Conservation (phyloP, 2,888 invertebrate species). For the Volucella bombylans region DNA sequence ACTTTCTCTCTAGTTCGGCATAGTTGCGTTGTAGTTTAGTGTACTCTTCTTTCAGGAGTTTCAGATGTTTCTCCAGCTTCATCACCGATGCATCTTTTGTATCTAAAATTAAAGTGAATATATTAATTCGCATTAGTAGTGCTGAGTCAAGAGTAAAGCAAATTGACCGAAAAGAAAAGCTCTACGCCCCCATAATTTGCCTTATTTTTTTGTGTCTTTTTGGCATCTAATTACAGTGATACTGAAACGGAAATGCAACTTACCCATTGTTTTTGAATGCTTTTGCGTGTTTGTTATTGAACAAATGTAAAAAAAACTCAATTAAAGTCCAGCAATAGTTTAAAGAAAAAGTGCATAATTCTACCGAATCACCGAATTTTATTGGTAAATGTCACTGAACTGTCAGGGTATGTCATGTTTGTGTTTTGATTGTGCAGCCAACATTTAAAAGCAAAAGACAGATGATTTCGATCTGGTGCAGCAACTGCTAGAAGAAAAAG, state of each 20-base stretch:
- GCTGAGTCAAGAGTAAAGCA: slow-evolving; percentile 2
- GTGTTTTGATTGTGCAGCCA: slow-evolving; percentile 51
- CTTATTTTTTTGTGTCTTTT: neutral
- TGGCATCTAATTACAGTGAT: neutral
- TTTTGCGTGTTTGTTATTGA: slow-evolving; percentile 9
- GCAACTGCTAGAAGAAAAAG: slow-evolving; percentile 13
- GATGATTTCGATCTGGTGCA: neutral
- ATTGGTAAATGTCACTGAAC: slow-evolving; percentile 57
- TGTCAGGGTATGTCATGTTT: slow-evolving; percentile 56
- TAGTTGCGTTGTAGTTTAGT: slow-evolving; percentile 92
- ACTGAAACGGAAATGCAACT: neutral
- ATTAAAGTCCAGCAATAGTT: slow-evolving; percentile 42
- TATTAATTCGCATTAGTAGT: neutral
- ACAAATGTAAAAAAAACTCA: slow-evolving; percentile 19
- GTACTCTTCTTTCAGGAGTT: slow-evolving; percentile 94
- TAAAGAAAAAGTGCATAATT: slow-evolving; percentile 60
- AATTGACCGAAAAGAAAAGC: slow-evolving; percentile 43
- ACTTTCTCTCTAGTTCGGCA: slow-evolving; percentile 92
- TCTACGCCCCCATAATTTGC: slow-evolving; percentile 60
- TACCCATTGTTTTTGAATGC: slow-evolving; percentile 45
- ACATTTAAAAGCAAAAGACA: neutral
- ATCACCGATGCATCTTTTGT: slow-evolving; percentile 79
- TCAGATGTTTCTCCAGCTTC: slow-evolving; percentile 92
- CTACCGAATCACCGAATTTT: slow-evolving; percentile 45
- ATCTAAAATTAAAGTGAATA: slow-evolving; percentile 64